Base-by-base conservation (phyloP, 2,888 invertebrate species). In the Nyleta sp. region DNA sequence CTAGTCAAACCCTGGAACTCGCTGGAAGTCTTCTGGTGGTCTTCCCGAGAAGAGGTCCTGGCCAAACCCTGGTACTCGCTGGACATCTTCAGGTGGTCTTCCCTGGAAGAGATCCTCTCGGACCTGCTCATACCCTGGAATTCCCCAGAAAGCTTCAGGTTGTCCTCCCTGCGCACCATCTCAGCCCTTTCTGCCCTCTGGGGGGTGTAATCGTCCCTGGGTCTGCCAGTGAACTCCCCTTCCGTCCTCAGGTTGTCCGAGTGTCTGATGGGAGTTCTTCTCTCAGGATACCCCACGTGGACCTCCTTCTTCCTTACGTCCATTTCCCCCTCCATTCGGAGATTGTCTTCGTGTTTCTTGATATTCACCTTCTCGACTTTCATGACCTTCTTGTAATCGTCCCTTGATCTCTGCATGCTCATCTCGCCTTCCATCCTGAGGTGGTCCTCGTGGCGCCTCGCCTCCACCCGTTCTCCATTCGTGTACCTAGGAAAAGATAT, bases 341-440 rank as follows among this genome's bases (percentile, higher is more conserved):
- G 91, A 86, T 95, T 94, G 87, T 95, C 95, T 48, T 88, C 88
- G 15, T 82, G 84, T 40, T 75, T 88, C 3, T 60, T 81, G 1
- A 87, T 59, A 13, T 87, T 86, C 0, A 85, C 82, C 80, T 92
- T 92, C 87, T 94, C 93, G 71, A 92, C 91, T 82, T 90, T 92
- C 50, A 92, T 57, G 35, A 93, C 91, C 15, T 92, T 91, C 60
- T 92, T 92, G 80, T 92, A 93, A 84, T 93, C 93, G 81, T 93
- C 93, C 59, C 93, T 91, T 31, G 92, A 92, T 55, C 92, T 91
- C 81, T 91, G 91, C 8, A 91, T 86, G 79, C 92, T 92, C 59
- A 94, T 92, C 55, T 91, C 92, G 1, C 95, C 95, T 88, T 95
- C 94, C 92, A 95, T 93, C 86, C 92, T 93, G 1, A 95, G 90